Percentiles rank a stretch among this genome's conserved stretches.
Evolutionary conservation across 2,888 invertebrate genomes (phyloP).

Genomic region (Parapristionchus giblindavisi): DNA sequence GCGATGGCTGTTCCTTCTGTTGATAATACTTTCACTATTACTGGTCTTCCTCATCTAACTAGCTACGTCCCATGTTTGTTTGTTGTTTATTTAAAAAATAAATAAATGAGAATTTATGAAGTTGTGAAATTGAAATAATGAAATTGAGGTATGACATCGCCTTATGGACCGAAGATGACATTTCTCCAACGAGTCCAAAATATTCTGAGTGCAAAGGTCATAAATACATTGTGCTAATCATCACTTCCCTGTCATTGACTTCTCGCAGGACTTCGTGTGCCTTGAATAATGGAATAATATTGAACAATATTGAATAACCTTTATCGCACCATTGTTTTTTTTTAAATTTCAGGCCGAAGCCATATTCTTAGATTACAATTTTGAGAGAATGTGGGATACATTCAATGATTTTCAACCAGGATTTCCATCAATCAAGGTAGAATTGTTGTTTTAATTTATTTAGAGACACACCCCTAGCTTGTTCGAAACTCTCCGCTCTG

Average conservation of each 20-base stretch:
- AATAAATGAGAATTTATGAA: background rate
- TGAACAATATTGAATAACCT: background rate
- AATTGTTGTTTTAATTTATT: no score
- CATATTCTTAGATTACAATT: no score
- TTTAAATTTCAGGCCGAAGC: no score
- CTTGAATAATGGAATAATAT: background rate
- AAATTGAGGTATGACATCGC: slow-evolving; percentile 1
- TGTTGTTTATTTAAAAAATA: background rate
- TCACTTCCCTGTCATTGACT: background rate
- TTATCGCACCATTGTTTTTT: background rate
- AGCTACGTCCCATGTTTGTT: background rate
- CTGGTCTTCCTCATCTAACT: slow-evolving; percentile 15
- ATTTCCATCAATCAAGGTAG: no score
- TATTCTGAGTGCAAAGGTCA: background rate
- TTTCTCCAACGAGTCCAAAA: background rate
- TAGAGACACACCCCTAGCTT: no score
- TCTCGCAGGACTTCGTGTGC: background rate
- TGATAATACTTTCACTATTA: slow-evolving; percentile 14
- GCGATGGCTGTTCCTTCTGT: slow-evolving; percentile 1
- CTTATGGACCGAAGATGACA: slow-evolving; percentile 9
- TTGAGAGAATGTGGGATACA: no score
- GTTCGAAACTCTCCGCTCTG: no score
- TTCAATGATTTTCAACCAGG: no score
- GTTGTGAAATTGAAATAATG: background rate
- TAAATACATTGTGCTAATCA: no score